Percentiles rank a stretch among this genome's conserved stretches.
Conservation (phyloP, 1,140 invertebrate species). For the Atta cephalotes region DNA sequence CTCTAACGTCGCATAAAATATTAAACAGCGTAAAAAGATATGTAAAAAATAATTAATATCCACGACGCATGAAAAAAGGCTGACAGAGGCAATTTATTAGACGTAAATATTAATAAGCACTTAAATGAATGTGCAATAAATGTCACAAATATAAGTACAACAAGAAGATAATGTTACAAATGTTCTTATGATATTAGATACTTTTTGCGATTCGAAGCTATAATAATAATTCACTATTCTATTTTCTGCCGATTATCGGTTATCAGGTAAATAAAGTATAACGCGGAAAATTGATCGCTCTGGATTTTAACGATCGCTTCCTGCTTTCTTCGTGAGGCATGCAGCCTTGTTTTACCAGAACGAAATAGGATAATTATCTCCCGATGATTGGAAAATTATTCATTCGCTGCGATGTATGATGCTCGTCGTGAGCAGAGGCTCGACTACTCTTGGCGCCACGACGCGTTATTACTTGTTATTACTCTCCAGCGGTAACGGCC, state of each 20-base stretch:
- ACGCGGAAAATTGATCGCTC: not conserved
- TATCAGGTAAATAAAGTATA: not conserved
- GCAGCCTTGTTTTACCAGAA: not conserved
- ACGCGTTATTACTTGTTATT: slow-evolving; percentile 42
- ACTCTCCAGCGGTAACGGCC: slow-evolving; percentile 30
- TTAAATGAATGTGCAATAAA: slow-evolving; percentile 9
- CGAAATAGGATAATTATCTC: slow-evolving; percentile 33
- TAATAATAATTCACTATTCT: slow-evolving; percentile 13
- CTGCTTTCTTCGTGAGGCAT: not conserved
- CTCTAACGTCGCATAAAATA: slow-evolving; percentile 1
- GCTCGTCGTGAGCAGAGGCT: slow-evolving; percentile 20
- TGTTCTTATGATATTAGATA: too few relatives aligned
- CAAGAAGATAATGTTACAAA: not conserved
- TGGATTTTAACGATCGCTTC: not conserved
- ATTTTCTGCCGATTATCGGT: not conserved
- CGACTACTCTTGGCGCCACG: slow-evolving; percentile 48
- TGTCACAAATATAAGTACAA: not conserved
- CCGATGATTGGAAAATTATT: slow-evolving; percentile 54
- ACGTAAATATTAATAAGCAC: slow-evolving; percentile 27
- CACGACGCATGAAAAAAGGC: not conserved
- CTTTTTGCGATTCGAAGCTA: not conserved
- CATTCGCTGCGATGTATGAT: slow-evolving; percentile 6
- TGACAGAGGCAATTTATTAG: slow-evolving; percentile 1
- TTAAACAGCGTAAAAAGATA: slow-evolving; percentile 9
- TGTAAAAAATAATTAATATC: slow-evolving; percentile 22